Base-by-base conservation (phyloP, 2,888 invertebrate species). In the Amblyteles armatorius region DNA sequence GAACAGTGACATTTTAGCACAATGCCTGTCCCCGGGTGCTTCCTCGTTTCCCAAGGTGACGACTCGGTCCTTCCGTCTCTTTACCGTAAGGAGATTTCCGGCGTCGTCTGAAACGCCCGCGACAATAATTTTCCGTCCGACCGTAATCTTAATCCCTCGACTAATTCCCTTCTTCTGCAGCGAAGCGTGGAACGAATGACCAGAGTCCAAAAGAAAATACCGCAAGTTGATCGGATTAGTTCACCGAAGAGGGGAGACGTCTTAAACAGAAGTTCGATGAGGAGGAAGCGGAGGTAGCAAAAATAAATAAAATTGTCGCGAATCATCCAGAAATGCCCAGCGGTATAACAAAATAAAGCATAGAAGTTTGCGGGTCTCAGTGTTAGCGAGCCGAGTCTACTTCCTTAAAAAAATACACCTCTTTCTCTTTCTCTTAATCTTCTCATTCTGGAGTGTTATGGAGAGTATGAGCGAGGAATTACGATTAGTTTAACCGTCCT, bases 381-480 rank as follows among this genome's bases (percentile, higher is more conserved):
- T 19, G 36, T 57, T 72, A 80, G 19, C 63, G 65, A 16, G 65
- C 36, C 50, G 22, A 57, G 40, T 57, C 26, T n/a, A 40, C 73
- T 73, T 73, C 40, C 55, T 72, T 7, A 13, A 4, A 16, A 40
- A 55, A 3, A 40, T 1, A 26, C 36, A 36, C 33, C 19, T 52
- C 5, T 6, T 19, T 71, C 71, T 80, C 82, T 82, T 79, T 83
- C 84, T 84, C 78, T 72, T 77, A 73, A 79, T 73, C 29, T 72
- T 73, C 73, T 57, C 40, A 72, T 73, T 73, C 60, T 4, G 60
- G 22, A n/a, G 73, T 65, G 48, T 68, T 80, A 68, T 65, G 60
- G 81, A 44, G 84, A 85, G 84, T 84, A 86, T 79, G 84, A 86
- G 80, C 78, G 80, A 86, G 83, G 83, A 86, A 86, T 87, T 87